Base-by-base conservation (phyloP, 2,113 vertebrate genomes). In the Corvus cornix region DNA sequence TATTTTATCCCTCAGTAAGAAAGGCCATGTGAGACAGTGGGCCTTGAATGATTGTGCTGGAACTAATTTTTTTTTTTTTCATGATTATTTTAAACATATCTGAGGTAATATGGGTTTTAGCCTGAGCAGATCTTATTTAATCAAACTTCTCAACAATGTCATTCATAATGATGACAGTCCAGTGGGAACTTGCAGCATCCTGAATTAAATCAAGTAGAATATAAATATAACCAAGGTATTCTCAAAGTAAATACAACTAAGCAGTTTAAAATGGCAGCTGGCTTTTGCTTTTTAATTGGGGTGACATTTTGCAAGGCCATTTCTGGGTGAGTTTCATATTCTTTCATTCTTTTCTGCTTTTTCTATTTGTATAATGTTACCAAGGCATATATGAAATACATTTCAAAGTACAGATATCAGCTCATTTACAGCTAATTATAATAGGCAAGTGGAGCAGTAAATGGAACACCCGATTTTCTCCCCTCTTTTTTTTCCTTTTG, bases 401-500 rank as follows among this genome's bases (percentile, higher is more conserved):
- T 97, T 96, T 96, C 98, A 97, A 97, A 98, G 96, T 96, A 98
- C 94, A 97, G 95, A 94, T 97, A 97, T 97, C 95, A 97, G 95
- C 93, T 97, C 97, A 95, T 97, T 98, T 97, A 97, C 97, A 97
- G 97, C 93, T 98, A 98, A 98, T 98, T 98, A 98, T 98, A 97
- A 97, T 89, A 97, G 95, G 96, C 96, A 98, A 98, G 96, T 93
- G 95, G 81, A 97, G 96, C 97, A 95, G 97, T 95, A 96, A 98
- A 97, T 97, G 95, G 97, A 97, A 95, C 91, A 96, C 89, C 90
- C 22, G 78, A 90, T 81, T 95, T 96, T 94, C 93, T 97, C 89
- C 92, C 93, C 83, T 79, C 62, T 66, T 90, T 86, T 91, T 92
- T 97, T 89, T 76, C 51, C 83, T 83, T 89, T 95, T 96, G 93